Evolutionary conservation across 2,888 invertebrate genomes (phyloP).

Genomic region (Napeogenes sylphis): DNA sequence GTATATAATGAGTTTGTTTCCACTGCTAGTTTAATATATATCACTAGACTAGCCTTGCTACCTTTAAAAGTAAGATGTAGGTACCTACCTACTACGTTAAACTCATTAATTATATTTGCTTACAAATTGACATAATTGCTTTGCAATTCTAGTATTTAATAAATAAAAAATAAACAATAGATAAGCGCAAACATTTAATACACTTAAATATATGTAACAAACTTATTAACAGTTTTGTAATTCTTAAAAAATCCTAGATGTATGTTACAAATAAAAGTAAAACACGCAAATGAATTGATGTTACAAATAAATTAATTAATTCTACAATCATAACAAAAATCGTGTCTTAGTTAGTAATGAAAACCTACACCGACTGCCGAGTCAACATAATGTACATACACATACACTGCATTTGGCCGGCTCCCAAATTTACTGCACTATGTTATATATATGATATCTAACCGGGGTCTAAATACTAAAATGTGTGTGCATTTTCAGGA

Average conservation of each 20-base stretch:
- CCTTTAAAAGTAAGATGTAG: background rate
- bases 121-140: too few relatives aligned
- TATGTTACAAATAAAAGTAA: too few relatives aligned
- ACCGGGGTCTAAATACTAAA: constrained; percentile 5
- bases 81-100: background rate
- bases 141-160: too few relatives aligned
- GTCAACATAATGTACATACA: constrained; percentile 70
- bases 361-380: constrained; percentile 36
- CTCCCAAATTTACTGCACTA: constrained; percentile 72
- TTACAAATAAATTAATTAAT: too few relatives aligned
- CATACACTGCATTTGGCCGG: constrained; percentile 76
- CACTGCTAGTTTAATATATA: constrained; percentile 37
- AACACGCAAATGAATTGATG: too few relatives aligned
- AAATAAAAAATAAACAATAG: too few relatives aligned
- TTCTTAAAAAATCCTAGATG: too few relatives aligned
- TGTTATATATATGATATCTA: constrained; percentile 20
- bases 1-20: constrained; percentile 49
- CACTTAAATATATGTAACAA: too few relatives aligned
- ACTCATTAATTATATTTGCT: too few relatives aligned
- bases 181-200: too few relatives aligned
- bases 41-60: background rate
- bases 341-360: constrained; percentile 32
- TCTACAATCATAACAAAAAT: background rate
- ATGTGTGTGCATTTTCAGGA: constrained; percentile 6
- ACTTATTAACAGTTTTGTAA: too few relatives aligned